Evolutionary conservation across 2,113 vertebrate species (phyloP), one percentile per base, ranked within the genome.

Genomic region (Machaerirhynchus nigripectus): DNA sequence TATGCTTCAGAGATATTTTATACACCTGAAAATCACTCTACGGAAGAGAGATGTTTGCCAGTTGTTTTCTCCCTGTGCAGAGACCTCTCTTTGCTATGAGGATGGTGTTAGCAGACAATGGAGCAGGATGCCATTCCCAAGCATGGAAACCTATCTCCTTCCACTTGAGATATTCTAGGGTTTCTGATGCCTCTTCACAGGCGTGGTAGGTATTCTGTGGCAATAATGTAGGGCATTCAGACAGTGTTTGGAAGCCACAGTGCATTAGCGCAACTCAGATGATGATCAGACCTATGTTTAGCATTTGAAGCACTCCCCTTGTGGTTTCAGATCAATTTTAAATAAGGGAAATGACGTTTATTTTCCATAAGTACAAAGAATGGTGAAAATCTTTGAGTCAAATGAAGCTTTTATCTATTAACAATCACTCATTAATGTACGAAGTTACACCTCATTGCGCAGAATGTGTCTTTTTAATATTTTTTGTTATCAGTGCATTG

Each of bases 401-500:
- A 64, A 56, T 33, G 33, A 87, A 93, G 23, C 13, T 93, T 94
- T 96, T 79, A 64, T 92, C 76, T 86, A 21, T 37, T 75, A 75
- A 76, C 74, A 89, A 68, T 71, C 26, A 42, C n/a, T 60, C 53
- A 57, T 7, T 95, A 94, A 94, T 26, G 40, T 89, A 87, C 5
- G 6, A 84, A 71, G n/a, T 61, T 65, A 61, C n/a, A 82, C 17
- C 20, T 79, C 42, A 65, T 68, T 92, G 74, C 0, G 1, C 37
- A 94, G 44, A 92, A 70, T 9, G 16, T 56, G 52, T 24, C 30
- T 93, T 89, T 85, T 79, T 28, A 53, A 63, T 82, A 75, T 87
- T 82, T 96, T 85, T 94, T 79, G 37, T 75, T 82, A 87, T 87
- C 87, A 89, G 4, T 91, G 81, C 74, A 79, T 91, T 94, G 40